These are phyloP conservation scores for Aldrovandia affinis DNA, from an alignment of 2,797 vertebrate species.

Conservation along the genomic window DNA sequence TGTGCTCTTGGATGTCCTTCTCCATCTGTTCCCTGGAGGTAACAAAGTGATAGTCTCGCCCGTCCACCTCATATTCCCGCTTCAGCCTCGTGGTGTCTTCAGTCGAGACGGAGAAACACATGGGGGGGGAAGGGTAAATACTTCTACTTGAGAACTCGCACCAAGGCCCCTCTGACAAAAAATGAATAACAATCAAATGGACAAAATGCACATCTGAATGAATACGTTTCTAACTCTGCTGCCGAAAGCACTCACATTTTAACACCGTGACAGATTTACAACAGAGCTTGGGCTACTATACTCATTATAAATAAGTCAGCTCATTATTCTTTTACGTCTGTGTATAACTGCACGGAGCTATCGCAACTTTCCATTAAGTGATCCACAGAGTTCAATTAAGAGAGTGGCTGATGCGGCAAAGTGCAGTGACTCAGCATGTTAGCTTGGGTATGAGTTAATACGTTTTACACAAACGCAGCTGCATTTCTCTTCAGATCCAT, in stretches of 20 bases:
- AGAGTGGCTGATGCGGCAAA: neutral
- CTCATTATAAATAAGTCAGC: neutral
- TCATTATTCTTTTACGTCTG: neutral
- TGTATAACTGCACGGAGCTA: neutral
- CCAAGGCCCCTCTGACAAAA: neutral
- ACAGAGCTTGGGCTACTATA: neutral
- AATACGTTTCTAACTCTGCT: neutral
- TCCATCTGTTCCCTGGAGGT: slow-evolving; percentile 97
- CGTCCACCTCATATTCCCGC: slow-evolving; percentile 94
- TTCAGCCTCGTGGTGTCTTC: slow-evolving; percentile 92
- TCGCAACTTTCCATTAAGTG: slow-evolving; percentile 16
- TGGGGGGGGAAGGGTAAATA: neutral
- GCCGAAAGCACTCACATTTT: neutral
- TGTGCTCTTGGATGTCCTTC: slow-evolving; percentile 98
- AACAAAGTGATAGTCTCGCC: slow-evolving; percentile 97
- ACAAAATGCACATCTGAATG: neutral
- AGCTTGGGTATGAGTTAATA: neutral
- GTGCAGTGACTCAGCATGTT: neutral
- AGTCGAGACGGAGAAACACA: neutral
- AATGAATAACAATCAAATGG: neutral
- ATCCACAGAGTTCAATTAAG: slow-evolving; percentile 17
- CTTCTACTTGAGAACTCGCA: neutral
- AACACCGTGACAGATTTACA: neutral
- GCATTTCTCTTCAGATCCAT: slow-evolving; percentile 17
- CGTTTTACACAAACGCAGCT: neutral